phyloP scores from a whole-genome alignment of 2,113 vertebrate species.

The Choloepus hoffmanni region DNA sequence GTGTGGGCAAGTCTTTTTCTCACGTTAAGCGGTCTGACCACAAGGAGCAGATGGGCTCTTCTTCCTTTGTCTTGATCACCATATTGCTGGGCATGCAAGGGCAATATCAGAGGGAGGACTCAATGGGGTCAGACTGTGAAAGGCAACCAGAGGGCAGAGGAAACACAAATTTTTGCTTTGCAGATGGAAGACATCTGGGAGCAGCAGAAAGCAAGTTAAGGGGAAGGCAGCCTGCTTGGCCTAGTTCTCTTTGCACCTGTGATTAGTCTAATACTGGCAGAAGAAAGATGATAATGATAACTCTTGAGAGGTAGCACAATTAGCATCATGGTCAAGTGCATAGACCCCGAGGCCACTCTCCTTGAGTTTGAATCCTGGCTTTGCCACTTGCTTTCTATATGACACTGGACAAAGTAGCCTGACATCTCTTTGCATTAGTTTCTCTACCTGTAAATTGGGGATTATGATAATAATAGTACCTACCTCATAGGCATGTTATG shows the following conservation, averaged over 20 bases:
- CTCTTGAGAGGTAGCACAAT: neutral
- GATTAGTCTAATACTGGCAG: neutral
- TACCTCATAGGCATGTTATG: neutral
- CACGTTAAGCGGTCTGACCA: neutral
- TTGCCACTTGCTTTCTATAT: constrained; percentile 32
- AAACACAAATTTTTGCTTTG: constrained; percentile 35
- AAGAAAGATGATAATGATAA: neutral
- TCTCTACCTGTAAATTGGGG: constrained; percentile 13
- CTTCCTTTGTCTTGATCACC: neutral
- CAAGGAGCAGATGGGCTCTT: constrained; percentile 13
- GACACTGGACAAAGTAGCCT: neutral
- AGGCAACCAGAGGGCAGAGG: constrained; percentile 40
- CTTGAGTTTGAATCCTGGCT: constrained; percentile 14
- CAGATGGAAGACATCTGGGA: constrained; percentile 12
- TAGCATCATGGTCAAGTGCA: neutral
- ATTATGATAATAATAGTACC: neutral
- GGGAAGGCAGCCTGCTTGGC: neutral
- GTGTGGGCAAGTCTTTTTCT: neutral
- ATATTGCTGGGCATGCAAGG: constrained; percentile 25
- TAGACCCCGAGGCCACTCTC: neutral
- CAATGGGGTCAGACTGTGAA: constrained; percentile 29
- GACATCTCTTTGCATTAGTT: constrained; percentile 45
- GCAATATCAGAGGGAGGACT: neutral
- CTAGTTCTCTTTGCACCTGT: constrained; percentile 33
- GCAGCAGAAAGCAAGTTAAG: neutral